Percentiles rank a stretch among this genome's conserved stretches.
These are phyloP conservation scores for Sminthurinus aureus DNA, from an alignment of 2,888 invertebrate species.

Conservation along the genomic window DNA sequence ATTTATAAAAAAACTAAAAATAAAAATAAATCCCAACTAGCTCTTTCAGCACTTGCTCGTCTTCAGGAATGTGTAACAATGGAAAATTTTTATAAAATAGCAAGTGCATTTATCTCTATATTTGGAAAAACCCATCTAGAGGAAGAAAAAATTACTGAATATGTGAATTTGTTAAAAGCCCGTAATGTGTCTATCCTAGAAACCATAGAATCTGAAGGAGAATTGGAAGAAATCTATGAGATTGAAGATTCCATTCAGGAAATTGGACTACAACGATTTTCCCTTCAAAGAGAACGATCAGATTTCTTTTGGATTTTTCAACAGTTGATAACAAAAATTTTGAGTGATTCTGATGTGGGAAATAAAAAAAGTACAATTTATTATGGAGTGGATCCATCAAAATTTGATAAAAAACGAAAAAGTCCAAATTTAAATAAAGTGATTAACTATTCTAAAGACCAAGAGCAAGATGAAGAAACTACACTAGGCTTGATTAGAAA, in stretches of 20 bases:
- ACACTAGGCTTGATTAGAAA: background rate
- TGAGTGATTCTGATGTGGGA: background rate
- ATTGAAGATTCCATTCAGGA: background rate
- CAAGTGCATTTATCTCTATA: background rate
- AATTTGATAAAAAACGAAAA: no score
- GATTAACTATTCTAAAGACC: no score
- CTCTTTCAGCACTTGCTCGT: background rate
- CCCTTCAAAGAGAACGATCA: background rate
- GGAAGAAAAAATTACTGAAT: background rate
- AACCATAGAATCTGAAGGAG: no score
- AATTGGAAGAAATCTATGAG: background rate
- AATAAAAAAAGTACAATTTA: background rate
- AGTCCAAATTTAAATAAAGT: no score
- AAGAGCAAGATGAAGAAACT: background rate
- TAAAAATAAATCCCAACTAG: background rate
- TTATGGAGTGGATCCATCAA: background rate
- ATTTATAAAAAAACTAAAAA: background rate
- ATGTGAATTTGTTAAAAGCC: background rate
- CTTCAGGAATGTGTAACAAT: background rate
- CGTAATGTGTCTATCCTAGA: background rate
- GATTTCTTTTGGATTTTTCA: conserved; percentile 2
- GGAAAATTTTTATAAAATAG: background rate
- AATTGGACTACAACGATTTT: background rate
- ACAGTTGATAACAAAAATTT: background rate
- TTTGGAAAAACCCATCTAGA: background rate